These are phyloP conservation scores for Dipus sagitta DNA, from an alignment of 2,797 vertebrate species.

Conservation along the genomic window DNA sequence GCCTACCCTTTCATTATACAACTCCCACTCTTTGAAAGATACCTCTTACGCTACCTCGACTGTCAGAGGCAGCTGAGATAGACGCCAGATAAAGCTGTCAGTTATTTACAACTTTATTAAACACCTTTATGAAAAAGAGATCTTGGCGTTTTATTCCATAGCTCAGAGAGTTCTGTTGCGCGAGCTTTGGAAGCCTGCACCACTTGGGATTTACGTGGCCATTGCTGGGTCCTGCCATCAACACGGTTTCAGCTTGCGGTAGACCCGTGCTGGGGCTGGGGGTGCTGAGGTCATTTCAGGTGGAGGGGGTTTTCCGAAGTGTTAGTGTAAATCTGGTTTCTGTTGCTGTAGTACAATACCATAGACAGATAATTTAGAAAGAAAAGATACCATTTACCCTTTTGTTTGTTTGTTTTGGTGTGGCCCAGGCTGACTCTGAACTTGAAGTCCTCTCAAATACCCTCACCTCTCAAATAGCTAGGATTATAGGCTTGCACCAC, in stretches of 20 bases:
- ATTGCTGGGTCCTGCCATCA: neutral
- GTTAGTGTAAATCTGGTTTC: neutral
- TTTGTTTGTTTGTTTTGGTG: neutral
- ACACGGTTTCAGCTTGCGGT: neutral
- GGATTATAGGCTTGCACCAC: neutral
- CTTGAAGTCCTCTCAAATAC: neutral
- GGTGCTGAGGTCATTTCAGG: neutral
- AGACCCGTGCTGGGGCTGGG: too few species aligned
- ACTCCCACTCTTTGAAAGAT: neutral
- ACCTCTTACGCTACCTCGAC: neutral
- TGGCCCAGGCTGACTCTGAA: neutral
- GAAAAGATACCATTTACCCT: neutral
- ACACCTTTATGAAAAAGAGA: neutral
- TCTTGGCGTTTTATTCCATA: neutral
- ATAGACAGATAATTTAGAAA: neutral
- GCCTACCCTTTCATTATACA: neutral
- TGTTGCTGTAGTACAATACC: neutral
- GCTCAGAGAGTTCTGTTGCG: neutral
- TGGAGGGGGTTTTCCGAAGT: neutral
- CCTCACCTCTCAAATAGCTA: neutral
- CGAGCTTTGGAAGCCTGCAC: neutral
- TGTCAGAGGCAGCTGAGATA: neutral
- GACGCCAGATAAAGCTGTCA: constrained; percentile 10
- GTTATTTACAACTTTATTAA: constrained; percentile 18
- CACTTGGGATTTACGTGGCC: neutral